A percentile compares a stretch with the other conserved stretches of the same genome.
phyloP scores from a whole-genome alignment of 1,140 invertebrate species.

The Medauroidea extradentata region DNA sequence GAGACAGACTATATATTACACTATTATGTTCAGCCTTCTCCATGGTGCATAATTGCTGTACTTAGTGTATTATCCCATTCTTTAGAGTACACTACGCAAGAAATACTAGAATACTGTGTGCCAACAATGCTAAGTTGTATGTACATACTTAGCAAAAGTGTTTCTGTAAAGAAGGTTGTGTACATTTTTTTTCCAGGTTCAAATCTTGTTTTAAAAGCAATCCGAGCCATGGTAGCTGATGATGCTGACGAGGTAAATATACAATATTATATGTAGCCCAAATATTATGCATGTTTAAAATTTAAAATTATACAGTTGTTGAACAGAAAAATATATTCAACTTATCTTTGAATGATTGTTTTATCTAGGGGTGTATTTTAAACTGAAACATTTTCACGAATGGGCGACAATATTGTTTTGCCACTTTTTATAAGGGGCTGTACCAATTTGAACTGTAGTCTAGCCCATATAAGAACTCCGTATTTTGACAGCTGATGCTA shows the following conservation, averaged over 20 bases:
- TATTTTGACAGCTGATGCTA: no score
- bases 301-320: neutral
- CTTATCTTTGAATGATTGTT: neutral
- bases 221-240: slow-evolving; percentile 84
- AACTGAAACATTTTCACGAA: neutral
- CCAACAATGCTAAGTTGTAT: no score
- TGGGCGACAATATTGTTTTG: neutral
- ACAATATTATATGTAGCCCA: neutral
- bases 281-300: neutral
- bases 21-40: no score
- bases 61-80: no score
- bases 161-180: no score
- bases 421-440: neutral
- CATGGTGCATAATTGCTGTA: no score
- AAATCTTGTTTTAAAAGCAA: slow-evolving; percentile 58
- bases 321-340: neutral
- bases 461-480: no score
- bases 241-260: slow-evolving; percentile 86
- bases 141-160: no score
- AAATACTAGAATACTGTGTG: no score
- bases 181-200: slow-evolving; percentile 48
- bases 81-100: no score
- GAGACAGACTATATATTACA: no score
- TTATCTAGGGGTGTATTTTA: neutral
- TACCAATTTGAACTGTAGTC: neutral